Conservation (phyloP, 1,140 invertebrate species). For the Euborellia annulipes region DNA sequence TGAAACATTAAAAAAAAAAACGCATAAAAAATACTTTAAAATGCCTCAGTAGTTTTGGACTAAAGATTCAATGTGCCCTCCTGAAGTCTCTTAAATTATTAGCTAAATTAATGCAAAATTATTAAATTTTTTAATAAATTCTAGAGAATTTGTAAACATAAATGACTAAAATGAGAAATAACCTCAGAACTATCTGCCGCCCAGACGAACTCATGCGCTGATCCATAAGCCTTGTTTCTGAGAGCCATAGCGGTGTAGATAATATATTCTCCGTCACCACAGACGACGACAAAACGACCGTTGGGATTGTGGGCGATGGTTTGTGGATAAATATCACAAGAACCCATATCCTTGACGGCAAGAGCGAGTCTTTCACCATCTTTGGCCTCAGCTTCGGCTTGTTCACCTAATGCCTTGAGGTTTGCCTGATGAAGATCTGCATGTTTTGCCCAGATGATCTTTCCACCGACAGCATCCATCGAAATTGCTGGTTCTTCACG, state of each 20-base stretch:
- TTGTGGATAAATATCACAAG: slow-evolving; percentile 98
- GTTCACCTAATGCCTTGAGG: slow-evolving; percentile 65
- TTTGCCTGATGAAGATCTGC: slow-evolving; percentile 98
- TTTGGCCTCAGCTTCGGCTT: slow-evolving; percentile 50
- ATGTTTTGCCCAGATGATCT: slow-evolving; percentile 97
- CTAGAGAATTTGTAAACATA: too few species aligned
- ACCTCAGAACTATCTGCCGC: slow-evolving; percentile 89
- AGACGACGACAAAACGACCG: slow-evolving; percentile 96
- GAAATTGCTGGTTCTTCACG: slow-evolving; percentile 97
- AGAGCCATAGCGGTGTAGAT: slow-evolving; percentile 99
- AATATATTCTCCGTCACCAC: slow-evolving; percentile 98
- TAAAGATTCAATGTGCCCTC: too few species aligned
- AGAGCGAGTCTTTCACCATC: slow-evolving; percentile 88
- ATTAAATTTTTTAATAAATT: too few species aligned
- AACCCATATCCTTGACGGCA: slow-evolving; percentile 96
- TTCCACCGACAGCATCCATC: slow-evolving; percentile 95
- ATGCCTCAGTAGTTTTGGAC: too few species aligned
- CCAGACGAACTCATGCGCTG: slow-evolving; percentile 98
- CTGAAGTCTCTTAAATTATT: too few species aligned
- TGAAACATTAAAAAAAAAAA: too few species aligned
- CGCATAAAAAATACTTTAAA: too few species aligned
- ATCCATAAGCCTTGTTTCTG: slow-evolving; percentile 95
- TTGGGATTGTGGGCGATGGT: slow-evolving; percentile 97
- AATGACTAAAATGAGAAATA: too few species aligned
- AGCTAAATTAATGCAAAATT: too few species aligned